Base-by-base conservation (phyloP, 2,888 invertebrate genomes). In the Eupeodes luniger region DNA sequence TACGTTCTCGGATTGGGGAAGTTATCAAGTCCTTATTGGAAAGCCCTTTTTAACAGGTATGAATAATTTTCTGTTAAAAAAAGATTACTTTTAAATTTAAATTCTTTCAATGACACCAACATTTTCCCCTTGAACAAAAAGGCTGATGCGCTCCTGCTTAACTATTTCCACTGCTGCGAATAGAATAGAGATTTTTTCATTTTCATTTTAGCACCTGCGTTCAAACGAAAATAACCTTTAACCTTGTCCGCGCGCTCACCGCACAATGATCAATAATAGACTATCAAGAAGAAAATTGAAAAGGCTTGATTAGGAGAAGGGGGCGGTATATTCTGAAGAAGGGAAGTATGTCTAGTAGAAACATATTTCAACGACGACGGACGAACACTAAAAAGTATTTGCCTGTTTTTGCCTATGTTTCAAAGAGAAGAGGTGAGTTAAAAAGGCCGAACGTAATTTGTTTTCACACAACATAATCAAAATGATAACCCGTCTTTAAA, bases 401-500 rank as follows among this genome's bases (percentile, higher is more conserved):
- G 27, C 27, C 27, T 27, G 27, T 27, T 27, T n/a, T 7, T 64
- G 11, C 2, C 2, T 47, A 72, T 40, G 5, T 14, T 55, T 40
- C 70, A 47, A 47, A 44, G 47, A 44, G 16, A 66, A 75, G 81
- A 84, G 88, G 88, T 81, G 88, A 88, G 81, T 84, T 81, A 91
- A 91, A 90, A 90, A 91, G 91, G 91, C 91, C 92, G 91, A 92
- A 92, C 91, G 93, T 93, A 93, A 93, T 93, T 93, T 93, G 93
- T 93, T 93, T 93, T 93, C 93, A 93, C 93, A 93, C 93, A 93
- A 93, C 93, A 93, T 93, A 93, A 93, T 93, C 93, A 93, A 93
- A 93, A 92, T 93, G 93, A 93, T 93, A 93, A 93, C 93, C 92
- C 91, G 91, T 93, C 93, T 93, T 93, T 93, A 93, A 93, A 93